Percentiles rank a stretch among this genome's conserved stretches.
Evolutionary conservation across 2,888 invertebrate genomes (phyloP).

Genomic region (Scaptomyza parva): DNA sequence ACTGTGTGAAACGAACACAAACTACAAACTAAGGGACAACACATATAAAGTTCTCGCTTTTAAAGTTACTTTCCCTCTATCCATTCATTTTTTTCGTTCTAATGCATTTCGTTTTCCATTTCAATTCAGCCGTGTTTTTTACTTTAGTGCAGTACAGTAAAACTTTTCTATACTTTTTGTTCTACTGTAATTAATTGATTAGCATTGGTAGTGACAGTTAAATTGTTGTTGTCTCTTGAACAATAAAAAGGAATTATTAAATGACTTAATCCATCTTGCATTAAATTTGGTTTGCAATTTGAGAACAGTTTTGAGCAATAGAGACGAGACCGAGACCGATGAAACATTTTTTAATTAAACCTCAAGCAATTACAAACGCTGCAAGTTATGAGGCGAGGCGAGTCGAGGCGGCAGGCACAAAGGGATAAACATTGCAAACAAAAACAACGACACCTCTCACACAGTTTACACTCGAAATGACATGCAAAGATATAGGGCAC

Average conservation of each 20-base stretch:
- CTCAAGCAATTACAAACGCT: constrained; percentile 73
- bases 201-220: constrained; percentile 54
- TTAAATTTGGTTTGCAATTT: constrained; percentile 32
- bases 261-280: constrained; percentile 7
- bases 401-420: constrained; percentile 57
- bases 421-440: constrained; percentile 38
- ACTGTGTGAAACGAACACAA: constrained; percentile 27
- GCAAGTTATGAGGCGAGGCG: constrained; percentile 63
- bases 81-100: not conserved
- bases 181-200: constrained; percentile 63
- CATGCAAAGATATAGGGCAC: constrained; percentile 55
- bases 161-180: constrained; percentile 24
- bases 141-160: not conserved
- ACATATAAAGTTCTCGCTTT: constrained; percentile 53
- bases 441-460: constrained; percentile 63
- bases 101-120: constrained; percentile 19
- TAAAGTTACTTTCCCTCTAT: constrained; percentile 22
- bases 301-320: constrained; percentile 1
- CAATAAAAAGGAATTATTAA: not conserved
- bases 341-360: constrained; percentile 78
- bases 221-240: constrained; percentile 35
- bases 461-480: constrained; percentile 74
- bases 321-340: constrained; percentile 46
- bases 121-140: constrained; percentile 38
- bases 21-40: constrained; percentile 13